Evolutionary conservation across 2,888 invertebrate genomes (phyloP).

Genomic region (Pristionchus mayeri): DNA sequence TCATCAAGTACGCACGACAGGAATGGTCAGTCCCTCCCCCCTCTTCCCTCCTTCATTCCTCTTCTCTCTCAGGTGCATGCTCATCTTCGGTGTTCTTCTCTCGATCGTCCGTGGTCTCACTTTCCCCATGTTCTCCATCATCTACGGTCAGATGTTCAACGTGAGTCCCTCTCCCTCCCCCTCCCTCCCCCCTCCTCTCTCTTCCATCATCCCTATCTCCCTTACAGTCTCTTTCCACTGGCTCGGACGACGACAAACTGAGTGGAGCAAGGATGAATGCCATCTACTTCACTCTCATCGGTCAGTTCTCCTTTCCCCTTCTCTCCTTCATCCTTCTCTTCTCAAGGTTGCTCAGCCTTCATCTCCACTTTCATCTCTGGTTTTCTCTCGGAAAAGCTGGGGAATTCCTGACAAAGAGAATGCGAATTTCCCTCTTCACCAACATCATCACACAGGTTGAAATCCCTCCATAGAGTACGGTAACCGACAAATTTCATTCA

Average conservation of each 20-base stretch:
- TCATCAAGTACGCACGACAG: slow-evolving; percentile 58
- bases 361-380: slow-evolving; percentile 55
- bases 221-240: slow-evolving; percentile 41
- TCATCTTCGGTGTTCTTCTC: slow-evolving; percentile 61
- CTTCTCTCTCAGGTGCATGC: slow-evolving; percentile 40
- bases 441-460: slow-evolving; percentile 74
- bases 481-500: slow-evolving; percentile 51
- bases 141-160: slow-evolving; percentile 71
- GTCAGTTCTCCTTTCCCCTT: neutral
- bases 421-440: slow-evolving; percentile 76
- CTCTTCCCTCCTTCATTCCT: too few species aligned
- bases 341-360: neutral
- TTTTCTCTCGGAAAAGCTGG: slow-evolving; percentile 62
- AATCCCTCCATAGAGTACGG: neutral
- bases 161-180: too few species aligned
- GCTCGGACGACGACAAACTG: slow-evolving; percentile 49
- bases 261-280: slow-evolving; percentile 50
- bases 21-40: neutral
- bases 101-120: slow-evolving; percentile 65
- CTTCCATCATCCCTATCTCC: neutral
- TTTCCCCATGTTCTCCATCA: slow-evolving; percentile 72
- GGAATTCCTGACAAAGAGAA: slow-evolving; percentile 63
- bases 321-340: neutral
- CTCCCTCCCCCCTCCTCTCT: neutral
- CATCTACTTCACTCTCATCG: slow-evolving; percentile 52